phyloP scores from a whole-genome alignment of 2,113 vertebrate genomes.

The zebrafish (Danio rerio) region GRCz12tu NC_133190.1:34247501-34248000 shows the following conservation, averaged over 20 bases:
- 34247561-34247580: background rate
- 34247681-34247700: background rate
- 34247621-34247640: background rate
- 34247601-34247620: no score
- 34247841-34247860: background rate
- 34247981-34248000: background rate
- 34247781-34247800: no score
- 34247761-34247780: no score
- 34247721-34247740: no score
- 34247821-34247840: background rate
- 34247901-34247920: slow-evolving; percentile 29
- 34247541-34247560: background rate
- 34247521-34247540: background rate
- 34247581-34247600: background rate
- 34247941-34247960: background rate
- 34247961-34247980: background rate
- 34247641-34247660: background rate
- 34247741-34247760: no score
- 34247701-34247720: background rate
- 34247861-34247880: slow-evolving; percentile 22
- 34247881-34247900: slow-evolving; percentile 22
- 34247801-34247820: no score
- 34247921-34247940: background rate
- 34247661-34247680: background rate
- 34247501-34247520: slow-evolving; percentile 7